These are phyloP conservation scores for Leucania comma DNA, from an alignment of 2,888 invertebrate species.

Conservation along the genomic window DNA sequence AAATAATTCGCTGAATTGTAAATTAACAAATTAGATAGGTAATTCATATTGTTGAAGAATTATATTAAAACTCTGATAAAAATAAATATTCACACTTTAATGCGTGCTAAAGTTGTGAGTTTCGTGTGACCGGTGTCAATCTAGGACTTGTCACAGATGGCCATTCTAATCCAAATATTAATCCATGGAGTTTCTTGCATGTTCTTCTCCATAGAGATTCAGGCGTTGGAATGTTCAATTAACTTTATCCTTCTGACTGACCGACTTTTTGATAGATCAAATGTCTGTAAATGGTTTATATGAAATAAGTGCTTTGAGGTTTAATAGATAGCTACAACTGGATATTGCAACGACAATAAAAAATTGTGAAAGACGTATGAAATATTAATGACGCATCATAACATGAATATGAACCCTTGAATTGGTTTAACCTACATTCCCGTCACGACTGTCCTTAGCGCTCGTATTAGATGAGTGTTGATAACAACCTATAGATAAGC, in stretches of 20 bases:
- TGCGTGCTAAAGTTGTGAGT: conserved; percentile 28
- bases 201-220: too few relatives aligned
- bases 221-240: too few relatives aligned
- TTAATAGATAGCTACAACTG: not conserved
- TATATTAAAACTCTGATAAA: conserved; percentile 59
- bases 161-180: not conserved
- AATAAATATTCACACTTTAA: conserved; percentile 48
- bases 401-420: conserved; percentile 42
- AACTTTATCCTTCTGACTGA: too few relatives aligned
- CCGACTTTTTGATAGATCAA: too few relatives aligned
- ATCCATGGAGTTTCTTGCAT: too few relatives aligned
- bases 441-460: conserved; percentile 65
- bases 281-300: too few relatives aligned
- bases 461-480: conserved; percentile 65
- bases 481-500: conserved; percentile 73
- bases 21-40: conserved; percentile 79
- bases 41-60: conserved; percentile 74
- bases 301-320: too few relatives aligned
- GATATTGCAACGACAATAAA: conserved; percentile 10
- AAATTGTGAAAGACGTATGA: conserved; percentile 39
- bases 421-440: conserved; percentile 50
- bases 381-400: conserved; percentile 34
- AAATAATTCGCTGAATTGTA: conserved; percentile 79
- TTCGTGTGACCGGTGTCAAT: conserved; percentile 1
- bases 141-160: not conserved